phyloP scores from a whole-genome alignment of 2,888 invertebrate species.

The Luperina nickerlii region DNA sequence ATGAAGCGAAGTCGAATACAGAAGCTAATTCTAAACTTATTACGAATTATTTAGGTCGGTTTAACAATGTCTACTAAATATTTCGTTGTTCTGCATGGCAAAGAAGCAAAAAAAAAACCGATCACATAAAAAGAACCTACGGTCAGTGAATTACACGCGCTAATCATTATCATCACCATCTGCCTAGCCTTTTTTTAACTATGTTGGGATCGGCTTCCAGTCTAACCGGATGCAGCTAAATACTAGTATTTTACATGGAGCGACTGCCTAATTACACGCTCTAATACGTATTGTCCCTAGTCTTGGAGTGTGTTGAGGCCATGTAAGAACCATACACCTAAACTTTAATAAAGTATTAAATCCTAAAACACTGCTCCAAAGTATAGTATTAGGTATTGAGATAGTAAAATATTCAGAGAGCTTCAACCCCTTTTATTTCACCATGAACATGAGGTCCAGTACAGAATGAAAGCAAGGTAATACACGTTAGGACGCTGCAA shows the following conservation, averaged over 20 bases:
- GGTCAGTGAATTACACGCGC: too few relatives aligned
- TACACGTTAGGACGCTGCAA: constrained; percentile 1
- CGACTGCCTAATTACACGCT: too few relatives aligned
- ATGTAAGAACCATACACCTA: neutral
- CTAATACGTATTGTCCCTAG: neutral
- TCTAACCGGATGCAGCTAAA: too few relatives aligned
- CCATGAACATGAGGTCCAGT: neutral
- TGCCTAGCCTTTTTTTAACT: too few relatives aligned
- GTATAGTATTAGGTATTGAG: neutral
- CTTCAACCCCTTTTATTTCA: neutral
- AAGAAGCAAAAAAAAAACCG: neutral
- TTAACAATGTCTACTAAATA: neutral
- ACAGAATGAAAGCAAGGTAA: neutral
- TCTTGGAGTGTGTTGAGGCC: neutral
- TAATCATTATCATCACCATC: too few relatives aligned
- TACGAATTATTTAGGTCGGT: too few relatives aligned
- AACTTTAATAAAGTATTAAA: neutral
- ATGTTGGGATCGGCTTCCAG: too few relatives aligned
- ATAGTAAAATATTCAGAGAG: neutral
- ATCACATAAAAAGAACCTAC: too few relatives aligned
- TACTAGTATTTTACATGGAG: too few relatives aligned
- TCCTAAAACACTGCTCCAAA: neutral
- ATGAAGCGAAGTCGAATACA: neutral
- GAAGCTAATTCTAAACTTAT: neutral
- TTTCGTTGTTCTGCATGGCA: neutral